Evolutionary conservation across 2,888 invertebrate species (phyloP), one percentile per base, ranked within the genome.

Genomic region (Agrilus biguttatus): DNA sequence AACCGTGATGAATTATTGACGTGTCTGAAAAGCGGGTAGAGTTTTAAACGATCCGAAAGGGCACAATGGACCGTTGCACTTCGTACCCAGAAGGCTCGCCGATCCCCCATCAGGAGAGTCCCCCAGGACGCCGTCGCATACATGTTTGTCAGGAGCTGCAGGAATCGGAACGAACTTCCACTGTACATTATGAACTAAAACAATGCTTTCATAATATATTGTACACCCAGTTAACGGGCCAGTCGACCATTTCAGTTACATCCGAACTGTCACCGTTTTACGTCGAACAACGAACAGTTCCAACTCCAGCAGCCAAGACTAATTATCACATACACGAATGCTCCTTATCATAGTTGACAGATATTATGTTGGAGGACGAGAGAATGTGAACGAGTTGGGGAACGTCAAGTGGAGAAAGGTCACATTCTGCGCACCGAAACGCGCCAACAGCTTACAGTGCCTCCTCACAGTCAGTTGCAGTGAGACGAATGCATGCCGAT

Each of bases 271-370:
- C 49, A 41, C 43, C 43, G 43, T 40, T 40, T 41, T 43, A 47
- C 45, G 46, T 45, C 47, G 43, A 43, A 39, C 33, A 49, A 48
- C 52, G 45, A 44, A 48, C 53, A 58, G 60, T 54, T 53, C 61
- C 49, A 51, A 58, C 57, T 47, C 39, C 47, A 49, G 49, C 59
- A 61, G 59, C 60, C 59, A 60, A 56, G 60, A 61, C 62, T 63
- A 63, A 65, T 65, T 64, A 64, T 63, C 61, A 60, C 64, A 63
- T 63, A 64, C 63, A 61, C 56, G 61, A 62, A 61, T 63, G 62
- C 63, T 60, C 57, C 62, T 63, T 62, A 65, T 63, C 62, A 63
- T 58, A 62, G 59, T 62, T 64, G 64, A 64, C 64, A 63, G 62
- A 62, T 64, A 63, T 62, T 64, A 60, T 62, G 56, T 55, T 54